Base-by-base conservation (phyloP, 2,113 vertebrate genomes). In the Phoxinus phoxinus region DNA sequence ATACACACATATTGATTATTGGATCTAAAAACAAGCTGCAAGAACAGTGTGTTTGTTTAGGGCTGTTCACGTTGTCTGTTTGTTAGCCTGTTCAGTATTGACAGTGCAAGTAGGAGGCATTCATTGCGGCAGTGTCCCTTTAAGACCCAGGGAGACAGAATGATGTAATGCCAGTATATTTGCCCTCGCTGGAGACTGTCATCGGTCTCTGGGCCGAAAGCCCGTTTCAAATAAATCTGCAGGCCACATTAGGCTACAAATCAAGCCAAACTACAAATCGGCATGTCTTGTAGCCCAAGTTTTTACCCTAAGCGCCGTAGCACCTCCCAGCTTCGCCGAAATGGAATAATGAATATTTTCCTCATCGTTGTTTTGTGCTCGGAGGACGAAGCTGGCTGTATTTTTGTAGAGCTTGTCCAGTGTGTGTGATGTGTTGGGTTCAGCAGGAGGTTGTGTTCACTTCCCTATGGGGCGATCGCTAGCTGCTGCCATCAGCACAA, bases 401-500 rank as follows among this genome's bases (percentile, higher is more conserved):
- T 79, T 79, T 79, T 37, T 9, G 56, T 56, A 25, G 23, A 25
- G 13, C 35, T 79, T 59, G 35, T 79, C 76, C 76, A 79, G 76
- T 79, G 53, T 61, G 53, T 79, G 75, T 56, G 53, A 59, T 79
- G 76, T 79, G 76, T 79, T 41, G 76, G 35, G 56, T 79, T 79
- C 56, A 79, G 76, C 56, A 41, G 51, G 48, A 77, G 75, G 75
- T 58, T 77, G 30, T 77, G 75, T 77, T 77, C 51, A 77, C 75
- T 77, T 61, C 76, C 76, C 76, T 79, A 37, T 79, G n/a, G 76
- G 76, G 56, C 76, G 58, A 79, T 79, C 23, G 76, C 76, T 79
- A 44, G 76, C 76, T 79, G 76, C 76, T 79, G 76, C 76, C 76
- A 61, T 79, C 76, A 79, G 76, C 76, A 79, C 56, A 61, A 79